phyloP scores from a whole-genome alignment of 2,113 vertebrate species.

The Mirounga angustirostris region DNA sequence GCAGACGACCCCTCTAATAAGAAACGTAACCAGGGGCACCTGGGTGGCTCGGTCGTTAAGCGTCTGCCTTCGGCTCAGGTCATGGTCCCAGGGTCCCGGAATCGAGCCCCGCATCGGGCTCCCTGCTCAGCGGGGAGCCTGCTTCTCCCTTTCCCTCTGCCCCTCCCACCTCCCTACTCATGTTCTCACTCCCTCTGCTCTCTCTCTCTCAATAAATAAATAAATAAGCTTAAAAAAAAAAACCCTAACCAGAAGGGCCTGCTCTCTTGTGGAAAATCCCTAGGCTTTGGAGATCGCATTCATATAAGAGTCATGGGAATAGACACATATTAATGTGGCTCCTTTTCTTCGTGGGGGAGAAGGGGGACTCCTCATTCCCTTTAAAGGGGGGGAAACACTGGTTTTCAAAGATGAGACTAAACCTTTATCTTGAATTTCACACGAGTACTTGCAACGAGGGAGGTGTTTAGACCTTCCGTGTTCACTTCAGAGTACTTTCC shows the following conservation, averaged over 20 bases:
- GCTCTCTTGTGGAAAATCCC: slow-evolving; percentile 78
- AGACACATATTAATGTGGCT: slow-evolving; percentile 83
- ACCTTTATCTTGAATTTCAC: slow-evolving; percentile 84
- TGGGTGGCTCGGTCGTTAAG: neutral
- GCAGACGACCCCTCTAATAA: slow-evolving; percentile 85
- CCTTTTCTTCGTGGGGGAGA: slow-evolving; percentile 79
- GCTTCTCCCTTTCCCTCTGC: neutral
- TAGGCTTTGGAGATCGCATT: slow-evolving; percentile 86
- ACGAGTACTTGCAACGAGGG: slow-evolving; percentile 84
- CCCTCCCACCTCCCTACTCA: neutral
- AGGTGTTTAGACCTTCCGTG: slow-evolving; percentile 82
- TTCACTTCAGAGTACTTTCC: slow-evolving; percentile 80
- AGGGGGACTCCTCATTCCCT: slow-evolving; percentile 80
- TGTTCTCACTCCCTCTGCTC: neutral
- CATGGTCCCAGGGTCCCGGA: neutral
- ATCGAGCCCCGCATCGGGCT: neutral
- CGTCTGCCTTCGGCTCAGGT: neutral
- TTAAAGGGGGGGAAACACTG: slow-evolving; percentile 69
- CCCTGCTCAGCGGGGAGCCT: neutral
- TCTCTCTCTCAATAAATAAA: neutral
- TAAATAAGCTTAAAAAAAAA: neutral
- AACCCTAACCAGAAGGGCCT: slow-evolving; percentile 77
- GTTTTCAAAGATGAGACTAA: slow-evolving; percentile 85
- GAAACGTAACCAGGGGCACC: slow-evolving; percentile 71
- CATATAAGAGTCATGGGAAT: slow-evolving; percentile 83